A percentile compares a stretch with the other conserved stretches of the same genome.
phyloP scores from a whole-genome alignment of 2,113 vertebrate genomes.

The Neopipo cinnamomea region DNA sequence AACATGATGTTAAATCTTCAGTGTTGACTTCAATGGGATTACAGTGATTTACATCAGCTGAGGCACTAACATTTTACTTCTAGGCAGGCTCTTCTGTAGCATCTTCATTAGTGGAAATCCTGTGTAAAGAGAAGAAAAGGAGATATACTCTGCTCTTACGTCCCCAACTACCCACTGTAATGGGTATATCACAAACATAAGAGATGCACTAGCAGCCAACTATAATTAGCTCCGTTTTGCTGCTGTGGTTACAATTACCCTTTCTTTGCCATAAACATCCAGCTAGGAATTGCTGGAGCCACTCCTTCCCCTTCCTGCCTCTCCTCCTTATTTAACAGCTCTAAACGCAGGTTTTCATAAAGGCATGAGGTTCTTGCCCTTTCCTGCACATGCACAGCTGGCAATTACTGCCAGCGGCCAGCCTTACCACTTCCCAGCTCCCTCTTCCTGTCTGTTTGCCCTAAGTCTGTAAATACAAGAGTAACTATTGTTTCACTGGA shows the following conservation, averaged over 20 bases:
- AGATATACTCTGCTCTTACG: neutral
- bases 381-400: neutral
- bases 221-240: slow-evolving; percentile 32
- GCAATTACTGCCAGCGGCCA: neutral
- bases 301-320: slow-evolving; percentile 48
- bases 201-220: neutral
- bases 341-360: slow-evolving; percentile 22
- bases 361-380: slow-evolving; percentile 1
- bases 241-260: slow-evolving; percentile 2
- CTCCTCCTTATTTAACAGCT: neutral
- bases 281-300: slow-evolving; percentile 45
- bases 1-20: slow-evolving; percentile 46
- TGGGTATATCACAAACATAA: neutral
- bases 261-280: slow-evolving; percentile 32
- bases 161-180: neutral
- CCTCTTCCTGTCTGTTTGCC: neutral
- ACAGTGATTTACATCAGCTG: slow-evolving; percentile 56
- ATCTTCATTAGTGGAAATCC: slow-evolving; percentile 34
- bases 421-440: neutral
- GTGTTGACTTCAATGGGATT: slow-evolving; percentile 61
- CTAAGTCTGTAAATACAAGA: neutral
- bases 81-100: neutral
- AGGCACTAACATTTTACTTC: slow-evolving; percentile 26
- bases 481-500: neutral
- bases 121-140: neutral